Evolutionary conservation across 2,113 vertebrate species (phyloP).

Genomic region (Coturnix japonica): DNA sequence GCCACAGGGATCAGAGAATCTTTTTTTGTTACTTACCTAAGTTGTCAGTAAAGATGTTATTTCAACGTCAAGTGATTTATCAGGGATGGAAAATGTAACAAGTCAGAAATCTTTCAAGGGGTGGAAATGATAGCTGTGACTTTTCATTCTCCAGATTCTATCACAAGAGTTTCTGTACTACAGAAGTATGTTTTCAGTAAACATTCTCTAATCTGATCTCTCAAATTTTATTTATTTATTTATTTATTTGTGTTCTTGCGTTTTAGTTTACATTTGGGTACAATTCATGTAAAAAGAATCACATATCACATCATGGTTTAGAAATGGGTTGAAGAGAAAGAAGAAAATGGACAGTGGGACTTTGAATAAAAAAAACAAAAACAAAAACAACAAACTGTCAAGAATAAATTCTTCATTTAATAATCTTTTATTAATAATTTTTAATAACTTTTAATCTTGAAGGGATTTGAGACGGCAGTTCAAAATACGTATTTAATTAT

Average conservation of each 20-base stretch:
- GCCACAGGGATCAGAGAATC: not conserved
- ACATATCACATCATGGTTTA: not conserved
- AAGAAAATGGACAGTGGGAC: not conserved
- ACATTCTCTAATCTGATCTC: not conserved
- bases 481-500: not conserved
- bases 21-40: not conserved
- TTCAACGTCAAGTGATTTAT: not conserved
- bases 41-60: not conserved
- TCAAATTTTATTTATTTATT: not conserved
- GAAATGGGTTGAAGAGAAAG: not conserved
- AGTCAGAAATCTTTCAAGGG: not conserved
- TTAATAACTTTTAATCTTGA: too few species aligned
- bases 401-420: not conserved
- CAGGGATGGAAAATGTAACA: not conserved
- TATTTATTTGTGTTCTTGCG: accelerated
- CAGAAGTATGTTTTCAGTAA: conserved; percentile 8
- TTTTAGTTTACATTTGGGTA: not conserved
- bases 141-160: conserved; percentile 49
- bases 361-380: not conserved
- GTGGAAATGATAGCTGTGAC: not conserved
- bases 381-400: not conserved
- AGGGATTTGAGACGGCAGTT: too few species aligned
- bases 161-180: not conserved
- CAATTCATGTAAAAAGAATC: not conserved
- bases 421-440: too few species aligned